Conservation (phyloP, 1,140 invertebrate species). For the Trialeurodes vaporariorum region DNA sequence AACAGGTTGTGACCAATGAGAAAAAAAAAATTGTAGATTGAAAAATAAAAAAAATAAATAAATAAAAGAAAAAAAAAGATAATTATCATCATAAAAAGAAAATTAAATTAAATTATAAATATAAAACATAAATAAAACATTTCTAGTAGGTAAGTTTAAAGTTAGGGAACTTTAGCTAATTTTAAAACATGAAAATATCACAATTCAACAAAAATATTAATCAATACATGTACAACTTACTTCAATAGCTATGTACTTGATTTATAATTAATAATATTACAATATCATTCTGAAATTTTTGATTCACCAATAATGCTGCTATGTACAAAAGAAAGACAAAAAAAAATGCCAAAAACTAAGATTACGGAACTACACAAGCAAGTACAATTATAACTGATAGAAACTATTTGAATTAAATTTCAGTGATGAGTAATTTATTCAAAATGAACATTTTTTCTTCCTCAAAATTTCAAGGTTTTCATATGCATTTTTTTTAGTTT, state of each 20-base stretch:
- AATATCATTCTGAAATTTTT: not conserved
- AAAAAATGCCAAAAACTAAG: not conserved
- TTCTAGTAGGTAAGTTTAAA: not conserved
- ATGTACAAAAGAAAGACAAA: not conserved
- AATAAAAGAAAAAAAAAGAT: not conserved
- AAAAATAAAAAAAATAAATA: not conserved
- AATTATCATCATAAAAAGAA: not conserved
- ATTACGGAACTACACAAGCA: not conserved
- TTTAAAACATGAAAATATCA: slow-evolving; percentile 1
- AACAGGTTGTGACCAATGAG: not conserved
- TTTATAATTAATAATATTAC: not conserved
- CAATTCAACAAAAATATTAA: slow-evolving; percentile 1
- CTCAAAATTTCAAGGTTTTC: too few species aligned
- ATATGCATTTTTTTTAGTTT: too few species aligned
- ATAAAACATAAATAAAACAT: slow-evolving; percentile 1
- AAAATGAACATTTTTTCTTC: too few species aligned
- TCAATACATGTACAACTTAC: not conserved
- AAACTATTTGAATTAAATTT: not conserved
- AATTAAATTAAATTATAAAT: not conserved
- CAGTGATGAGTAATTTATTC: too few species aligned
- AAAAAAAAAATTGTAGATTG: too few species aligned
- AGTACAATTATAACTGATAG: not conserved
- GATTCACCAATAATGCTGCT: not conserved
- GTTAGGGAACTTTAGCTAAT: not conserved
- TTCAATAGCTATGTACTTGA: not conserved